Evolutionary conservation across 2,888 invertebrate genomes (phyloP).

Genomic region (Meloe dianella): DNA sequence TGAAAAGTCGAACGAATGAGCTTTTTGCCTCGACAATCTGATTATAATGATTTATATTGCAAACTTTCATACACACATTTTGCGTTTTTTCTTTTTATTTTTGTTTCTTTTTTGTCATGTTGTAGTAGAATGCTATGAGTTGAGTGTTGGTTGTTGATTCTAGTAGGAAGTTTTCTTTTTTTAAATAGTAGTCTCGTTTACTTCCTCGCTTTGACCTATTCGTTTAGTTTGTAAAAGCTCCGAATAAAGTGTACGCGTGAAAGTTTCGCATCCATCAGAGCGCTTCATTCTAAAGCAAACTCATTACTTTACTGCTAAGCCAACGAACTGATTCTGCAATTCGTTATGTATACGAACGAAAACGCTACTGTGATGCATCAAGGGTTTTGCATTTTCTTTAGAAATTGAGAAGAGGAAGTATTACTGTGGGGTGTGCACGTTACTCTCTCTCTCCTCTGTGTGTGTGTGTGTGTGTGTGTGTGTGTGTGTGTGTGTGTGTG

Average conservation of each 20-base stretch:
- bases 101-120: background rate
- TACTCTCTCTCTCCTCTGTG: background rate
- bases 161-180: no score
- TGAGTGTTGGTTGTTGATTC: background rate
- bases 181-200: background rate
- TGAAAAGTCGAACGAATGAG: constrained; percentile 37
- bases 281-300: constrained; percentile 48
- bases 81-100: constrained; percentile 11
- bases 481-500: no score
- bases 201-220: constrained; percentile 25
- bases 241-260: constrained; percentile 52
- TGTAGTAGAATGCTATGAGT: background rate
- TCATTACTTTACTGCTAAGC: constrained; percentile 53
- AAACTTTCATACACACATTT: constrained; percentile 20
- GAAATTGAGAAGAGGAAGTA: constrained; percentile 37
- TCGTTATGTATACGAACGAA: constrained; percentile 52
- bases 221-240: constrained; percentile 41
- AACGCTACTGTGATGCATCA: constrained; percentile 46
- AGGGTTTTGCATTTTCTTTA: constrained; percentile 49
- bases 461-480: no score
- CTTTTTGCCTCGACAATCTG: constrained; percentile 44
- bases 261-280: constrained; percentile 49
- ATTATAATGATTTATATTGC: constrained; percentile 41
- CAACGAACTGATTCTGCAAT: constrained; percentile 50
- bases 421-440: background rate